Evolutionary conservation across 2,797 vertebrate species (phyloP), one percentile per base, ranked within the genome.

Genomic region (Microchirus variegatus): DNA sequence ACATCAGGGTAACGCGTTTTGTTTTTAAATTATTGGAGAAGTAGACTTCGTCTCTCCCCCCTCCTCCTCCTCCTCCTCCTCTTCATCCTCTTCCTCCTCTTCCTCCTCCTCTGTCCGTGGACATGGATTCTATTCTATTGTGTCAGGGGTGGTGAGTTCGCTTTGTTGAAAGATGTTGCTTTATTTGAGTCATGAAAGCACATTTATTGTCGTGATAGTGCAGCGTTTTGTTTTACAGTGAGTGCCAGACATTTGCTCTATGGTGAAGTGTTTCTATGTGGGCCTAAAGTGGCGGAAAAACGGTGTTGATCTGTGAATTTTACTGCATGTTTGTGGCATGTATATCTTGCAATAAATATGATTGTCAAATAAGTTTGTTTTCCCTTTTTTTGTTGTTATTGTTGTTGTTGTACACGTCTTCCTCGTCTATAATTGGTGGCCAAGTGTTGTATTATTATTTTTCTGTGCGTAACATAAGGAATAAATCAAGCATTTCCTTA

Each of bases 281-380:
- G 86, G 64, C 67, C 47, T 38, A 17, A 91, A 93, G 92, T 93
- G 93, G 54, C 95, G 91, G 89, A 91, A 91, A 45, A 94, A 91
- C 92, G 84, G 84, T 93, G 89, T 94, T 92, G 81, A 91, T 93
- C 89, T 91, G 93, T 96, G 93, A 91, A 91, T 90, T 90, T 90
- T 87, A 91, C 92, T 96, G 97, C 97, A 98, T 98, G 97, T 96
- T 94, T 93, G 94, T 95, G 85, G 96, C 96, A 98, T 98, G 96
- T 97, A 94, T 91, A 94, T 91, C 93, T 94, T 95, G 94, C 95
- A 97, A 98, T 98, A 98, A 98, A 98, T 91, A 91, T 31, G 90
- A 95, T 90, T 93, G 84, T 89, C 65, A 67, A 83, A 78, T 62
- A 66, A 59, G 37, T 31, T 48, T 38, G 50, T 40, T 74, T 54